Percentiles rank a stretch among this genome's conserved stretches.
These are phyloP conservation scores for Mnemiopsis leidyi DNA, from an alignment of 37 sponge, comb jelly and placozoan species.

Conservation along the genomic window DNA sequence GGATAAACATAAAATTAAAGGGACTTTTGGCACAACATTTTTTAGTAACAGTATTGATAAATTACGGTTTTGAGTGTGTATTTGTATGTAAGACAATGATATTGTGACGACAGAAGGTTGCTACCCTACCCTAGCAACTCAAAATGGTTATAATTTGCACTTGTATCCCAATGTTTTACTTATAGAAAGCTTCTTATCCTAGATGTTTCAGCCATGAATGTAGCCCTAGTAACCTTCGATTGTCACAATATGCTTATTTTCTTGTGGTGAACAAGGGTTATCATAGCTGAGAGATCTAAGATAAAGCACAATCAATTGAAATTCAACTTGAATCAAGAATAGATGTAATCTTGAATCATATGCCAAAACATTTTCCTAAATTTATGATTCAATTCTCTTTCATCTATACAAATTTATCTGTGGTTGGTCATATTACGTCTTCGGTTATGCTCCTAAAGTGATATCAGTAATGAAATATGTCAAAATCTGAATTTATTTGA, in stretches of 20 bases:
- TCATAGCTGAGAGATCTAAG: background rate
- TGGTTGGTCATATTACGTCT: too few relatives aligned
- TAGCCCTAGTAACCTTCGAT: background rate
- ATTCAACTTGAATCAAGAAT: too few relatives aligned
- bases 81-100: background rate
- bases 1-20: background rate
- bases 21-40: background rate
- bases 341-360: too few relatives aligned
- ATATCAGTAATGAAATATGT: too few relatives aligned
- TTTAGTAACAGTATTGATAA: background rate
- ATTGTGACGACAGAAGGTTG: constrained; percentile 15
- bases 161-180: background rate
- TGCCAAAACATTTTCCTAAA: too few relatives aligned
- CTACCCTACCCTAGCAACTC: background rate
- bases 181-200: background rate
- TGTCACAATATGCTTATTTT: background rate
- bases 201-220: background rate
- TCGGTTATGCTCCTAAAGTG: too few relatives aligned
- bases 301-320: background rate
- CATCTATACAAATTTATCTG: too few relatives aligned
- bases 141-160: background rate
- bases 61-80: background rate
- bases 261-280: background rate
- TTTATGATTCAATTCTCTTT: too few relatives aligned
- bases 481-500: too few relatives aligned